Conservation (phyloP, 2,888 invertebrate genomes). For the Dryobota labecula region DNA sequence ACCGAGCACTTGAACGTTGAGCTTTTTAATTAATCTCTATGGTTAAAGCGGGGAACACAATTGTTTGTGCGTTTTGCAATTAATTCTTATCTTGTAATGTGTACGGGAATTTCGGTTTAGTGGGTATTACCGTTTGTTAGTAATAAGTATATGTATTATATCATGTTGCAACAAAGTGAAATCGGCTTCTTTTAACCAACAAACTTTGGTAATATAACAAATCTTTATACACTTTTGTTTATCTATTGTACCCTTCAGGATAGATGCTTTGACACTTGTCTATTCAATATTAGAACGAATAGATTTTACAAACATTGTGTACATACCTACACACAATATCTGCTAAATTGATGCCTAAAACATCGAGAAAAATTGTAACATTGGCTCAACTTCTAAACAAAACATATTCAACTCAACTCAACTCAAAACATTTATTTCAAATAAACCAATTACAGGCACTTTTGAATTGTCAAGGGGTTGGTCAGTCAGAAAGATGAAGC, state of each 20-base stretch:
- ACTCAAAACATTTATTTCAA: too few species aligned
- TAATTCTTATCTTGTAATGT: slow-evolving; percentile 45
- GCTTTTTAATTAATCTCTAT: slow-evolving; percentile 86
- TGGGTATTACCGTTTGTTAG: neutral
- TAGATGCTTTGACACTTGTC: neutral
- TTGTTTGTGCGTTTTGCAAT: slow-evolving; percentile 64
- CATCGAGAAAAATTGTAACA: neutral
- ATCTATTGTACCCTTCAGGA: neutral
- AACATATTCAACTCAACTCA: too few species aligned
- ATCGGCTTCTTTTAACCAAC: neutral
- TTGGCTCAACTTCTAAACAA: neutral
- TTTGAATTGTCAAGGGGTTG: too few species aligned
- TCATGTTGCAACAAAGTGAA: neutral
- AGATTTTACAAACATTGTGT: too few species aligned
- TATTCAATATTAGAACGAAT: too few species aligned
- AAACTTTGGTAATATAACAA: neutral
- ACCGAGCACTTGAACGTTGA: slow-evolving; percentile 79
- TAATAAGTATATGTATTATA: neutral
- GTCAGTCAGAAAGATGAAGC: too few species aligned
- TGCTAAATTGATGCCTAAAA: neutral
- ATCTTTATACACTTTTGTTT: neutral
- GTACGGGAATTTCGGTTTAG: slow-evolving; percentile 3
- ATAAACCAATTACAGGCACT: too few species aligned
- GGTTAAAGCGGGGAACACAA: slow-evolving; percentile 71
- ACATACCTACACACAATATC: neutral